Base-by-base conservation (phyloP, 2,113 vertebrate species). In the Murina feae region DNA sequence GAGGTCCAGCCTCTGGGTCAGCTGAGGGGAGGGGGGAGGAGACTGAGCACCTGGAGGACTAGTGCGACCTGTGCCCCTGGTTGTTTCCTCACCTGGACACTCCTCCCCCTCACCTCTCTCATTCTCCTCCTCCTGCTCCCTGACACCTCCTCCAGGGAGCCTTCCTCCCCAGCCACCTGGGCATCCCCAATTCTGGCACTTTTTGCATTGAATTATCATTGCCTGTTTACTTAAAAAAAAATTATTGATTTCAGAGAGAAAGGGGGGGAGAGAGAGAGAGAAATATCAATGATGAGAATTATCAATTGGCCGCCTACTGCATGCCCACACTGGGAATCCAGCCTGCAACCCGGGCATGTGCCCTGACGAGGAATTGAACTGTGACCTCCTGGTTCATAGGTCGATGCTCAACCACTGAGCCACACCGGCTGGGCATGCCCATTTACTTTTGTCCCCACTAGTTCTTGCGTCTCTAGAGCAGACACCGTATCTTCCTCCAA, bases 1-100 rank as follows among this genome's bases (percentile, higher is more conserved):
- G 75, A 99, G 98, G 95, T 99, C 99, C 96, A 99, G 97, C 81
- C 98, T 98, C 92, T 99, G 98, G 4, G 99, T 99, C 86, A 98
- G 98, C 99, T 99, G 95, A 49, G 30, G 37, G 55, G 30, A 7
- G 49, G 30, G 0, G 42, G 17, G 9, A 0, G 6, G 28, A n/a
- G 1, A 49, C 44, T 65, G 91, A 86, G 55, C 4, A 1, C 2
- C 30, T 9, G 1, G 3, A 12, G 9, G 21, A 18, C 65, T 13
- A n/a, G 37, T 32, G 28, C 1, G 17, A 17, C 80, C 81, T 35
- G n/a, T 1, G 68, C 44, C 47, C 37, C 51, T 39, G 13, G n/a
- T 63, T 63, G 28, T 13, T 9, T 5, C 79, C 13, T 72, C 44
- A 4, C 51, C n/a, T 32, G 23, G 7, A 53, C 44, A 18, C 16